A percentile compares a stretch with the other conserved stretches of the same genome.
These are phyloP conservation scores for Nasonia oneida DNA, from an alignment of 2,888 invertebrate species.

Conservation along the genomic window DNA sequence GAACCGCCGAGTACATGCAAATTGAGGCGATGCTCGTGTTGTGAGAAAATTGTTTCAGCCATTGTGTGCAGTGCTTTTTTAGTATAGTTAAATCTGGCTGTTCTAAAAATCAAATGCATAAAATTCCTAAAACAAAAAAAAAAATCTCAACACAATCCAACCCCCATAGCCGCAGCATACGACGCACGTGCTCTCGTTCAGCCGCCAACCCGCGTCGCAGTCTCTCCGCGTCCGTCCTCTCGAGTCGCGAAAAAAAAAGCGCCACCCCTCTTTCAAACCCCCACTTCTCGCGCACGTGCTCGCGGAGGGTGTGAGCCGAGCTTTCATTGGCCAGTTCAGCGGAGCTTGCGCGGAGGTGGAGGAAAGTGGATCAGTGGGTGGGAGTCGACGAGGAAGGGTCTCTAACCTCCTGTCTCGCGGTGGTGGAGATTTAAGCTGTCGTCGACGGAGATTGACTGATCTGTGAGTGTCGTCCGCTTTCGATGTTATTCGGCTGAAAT, in stretches of 20 bases:
- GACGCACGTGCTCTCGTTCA: neutral
- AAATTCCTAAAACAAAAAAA: too few species aligned
- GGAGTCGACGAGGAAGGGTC: slow-evolving; percentile 17
- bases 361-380: slow-evolving; percentile 19
- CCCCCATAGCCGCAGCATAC: too few species aligned
- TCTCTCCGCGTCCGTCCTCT: neutral
- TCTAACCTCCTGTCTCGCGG: slow-evolving; percentile 31
- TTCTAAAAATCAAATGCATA: too few species aligned
- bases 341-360: neutral
- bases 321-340: neutral
- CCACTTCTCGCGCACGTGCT: slow-evolving; percentile 9
- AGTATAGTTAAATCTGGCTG: too few species aligned
- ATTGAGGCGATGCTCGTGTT: neutral
- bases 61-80: neutral
- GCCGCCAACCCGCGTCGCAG: neutral
- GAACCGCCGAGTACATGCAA: slow-evolving; percentile 15
- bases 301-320: slow-evolving; percentile 13
- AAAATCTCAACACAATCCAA: too few species aligned
- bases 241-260: neutral
- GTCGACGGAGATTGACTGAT: neutral
- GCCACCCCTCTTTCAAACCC: neutral
- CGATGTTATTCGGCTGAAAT: neutral
- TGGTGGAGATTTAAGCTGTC: neutral
- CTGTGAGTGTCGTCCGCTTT: neutral
- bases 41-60: neutral